Percentiles rank a stretch among this genome's conserved stretches.
Evolutionary conservation across 1,140 invertebrate species (phyloP).

Genomic region (Rhynchophorus ferrugineus): DNA sequence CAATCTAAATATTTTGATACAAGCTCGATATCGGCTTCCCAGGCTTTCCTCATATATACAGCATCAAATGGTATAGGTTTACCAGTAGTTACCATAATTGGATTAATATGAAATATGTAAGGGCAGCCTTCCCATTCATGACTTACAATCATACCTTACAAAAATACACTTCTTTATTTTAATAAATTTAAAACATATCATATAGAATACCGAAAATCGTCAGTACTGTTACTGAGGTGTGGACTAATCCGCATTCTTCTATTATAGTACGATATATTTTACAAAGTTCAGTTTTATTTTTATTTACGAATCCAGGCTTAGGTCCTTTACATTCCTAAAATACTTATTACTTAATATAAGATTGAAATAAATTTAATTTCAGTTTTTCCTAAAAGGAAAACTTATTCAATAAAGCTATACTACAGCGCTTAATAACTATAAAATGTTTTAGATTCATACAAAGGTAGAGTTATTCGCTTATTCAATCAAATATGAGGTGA

Average conservation of each 20-base stretch:
- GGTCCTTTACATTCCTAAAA: slow-evolving; percentile 39
- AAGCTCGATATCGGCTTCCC: slow-evolving; percentile 50
- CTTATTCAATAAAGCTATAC: too few species aligned
- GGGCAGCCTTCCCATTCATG: slow-evolving; percentile 49
- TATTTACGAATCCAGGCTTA: slow-evolving; percentile 43
- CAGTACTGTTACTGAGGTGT: slow-evolving; percentile 43
- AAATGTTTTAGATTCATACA: too few species aligned
- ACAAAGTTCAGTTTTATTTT: slow-evolving; percentile 41
- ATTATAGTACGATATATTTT: slow-evolving; percentile 49
- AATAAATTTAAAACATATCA: neutral
- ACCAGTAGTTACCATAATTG: slow-evolving; percentile 39
- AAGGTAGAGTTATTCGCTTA: too few species aligned
- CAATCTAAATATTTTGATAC: slow-evolving; percentile 52
- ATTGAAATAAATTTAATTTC: too few species aligned
- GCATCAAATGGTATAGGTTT: slow-evolving; percentile 38
- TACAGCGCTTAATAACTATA: too few species aligned
- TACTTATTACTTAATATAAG: too few species aligned
- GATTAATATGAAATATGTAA: slow-evolving; percentile 49
- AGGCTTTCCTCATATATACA: slow-evolving; percentile 40
- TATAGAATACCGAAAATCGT: slow-evolving; percentile 41
- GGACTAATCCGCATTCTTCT: slow-evolving; percentile 45
- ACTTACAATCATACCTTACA: slow-evolving; percentile 44
- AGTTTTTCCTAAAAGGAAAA: too few species aligned
- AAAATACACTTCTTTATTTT: neutral
- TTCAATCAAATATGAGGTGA: too few species aligned